Conservation (phyloP, 2,113 vertebrate genomes). For the Melospiza melodia region DNA sequence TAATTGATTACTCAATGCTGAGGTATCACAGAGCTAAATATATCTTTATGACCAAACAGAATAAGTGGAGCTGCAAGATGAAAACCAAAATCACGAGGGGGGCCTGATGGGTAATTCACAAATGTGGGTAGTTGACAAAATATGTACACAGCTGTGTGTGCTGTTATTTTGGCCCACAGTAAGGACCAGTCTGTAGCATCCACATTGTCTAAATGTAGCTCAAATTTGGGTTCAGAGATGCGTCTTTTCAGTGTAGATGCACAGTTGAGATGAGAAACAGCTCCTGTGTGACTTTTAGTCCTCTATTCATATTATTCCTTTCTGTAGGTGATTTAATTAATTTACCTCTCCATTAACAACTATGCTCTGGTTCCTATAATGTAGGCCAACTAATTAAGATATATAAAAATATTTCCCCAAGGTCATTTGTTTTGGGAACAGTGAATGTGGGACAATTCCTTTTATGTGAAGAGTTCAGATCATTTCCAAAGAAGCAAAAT, state of each 20-base stretch:
- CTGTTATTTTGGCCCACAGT: neutral
- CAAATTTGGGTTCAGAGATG: neutral
- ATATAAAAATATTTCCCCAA: slow-evolving; percentile 59
- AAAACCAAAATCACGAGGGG: neutral
- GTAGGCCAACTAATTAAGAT: slow-evolving; percentile 65
- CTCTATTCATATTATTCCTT: slow-evolving; percentile 7
- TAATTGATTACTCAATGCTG: neutral
- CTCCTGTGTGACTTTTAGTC: slow-evolving; percentile 3
- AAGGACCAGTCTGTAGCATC: neutral
- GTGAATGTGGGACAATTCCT: slow-evolving; percentile 41
- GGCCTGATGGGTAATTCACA: neutral
- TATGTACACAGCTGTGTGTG: neutral
- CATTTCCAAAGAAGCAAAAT: slow-evolving; percentile 7
- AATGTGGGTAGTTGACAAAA: neutral
- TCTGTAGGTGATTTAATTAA: slow-evolving; percentile 35
- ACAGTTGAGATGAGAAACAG: neutral
- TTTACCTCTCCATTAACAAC: slow-evolving; percentile 37
- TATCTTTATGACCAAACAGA: neutral
- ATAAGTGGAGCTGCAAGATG: neutral
- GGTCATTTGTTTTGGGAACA: slow-evolving; percentile 48
- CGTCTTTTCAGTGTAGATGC: neutral
- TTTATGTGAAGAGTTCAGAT: neutral
- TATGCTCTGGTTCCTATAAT: slow-evolving; percentile 31
- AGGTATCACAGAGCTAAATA: neutral
- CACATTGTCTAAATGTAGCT: neutral